Conservation (phyloP, 1,140 invertebrate species). For the Dendroctonus ponderosae region DNA sequence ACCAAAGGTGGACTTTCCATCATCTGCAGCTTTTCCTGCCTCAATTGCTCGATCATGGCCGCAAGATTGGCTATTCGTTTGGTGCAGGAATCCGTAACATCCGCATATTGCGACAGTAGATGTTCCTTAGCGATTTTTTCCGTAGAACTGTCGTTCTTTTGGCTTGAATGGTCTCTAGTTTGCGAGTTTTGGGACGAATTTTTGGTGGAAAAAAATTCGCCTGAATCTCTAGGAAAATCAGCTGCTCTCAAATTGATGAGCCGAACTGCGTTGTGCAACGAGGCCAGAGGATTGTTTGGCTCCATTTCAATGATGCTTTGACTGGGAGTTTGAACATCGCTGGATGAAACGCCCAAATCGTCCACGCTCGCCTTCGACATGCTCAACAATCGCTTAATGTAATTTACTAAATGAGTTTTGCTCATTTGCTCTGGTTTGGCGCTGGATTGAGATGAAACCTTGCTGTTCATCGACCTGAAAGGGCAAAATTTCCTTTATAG, state of each 20-base stretch:
- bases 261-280: constrained; percentile 35
- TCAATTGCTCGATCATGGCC: constrained; percentile 57
- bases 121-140: constrained; percentile 21
- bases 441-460: constrained; percentile 6
- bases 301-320: constrained; percentile 52
- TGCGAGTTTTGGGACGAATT: constrained; percentile 14
- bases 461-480: background rate
- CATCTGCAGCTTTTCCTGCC: constrained; percentile 54
- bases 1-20: constrained; percentile 22
- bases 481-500: background rate
- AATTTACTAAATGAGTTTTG: constrained; percentile 49
- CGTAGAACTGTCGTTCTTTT: background rate
- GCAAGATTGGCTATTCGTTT: constrained; percentile 57
- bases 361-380: constrained; percentile 55
- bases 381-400: constrained; percentile 54
- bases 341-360: constrained; percentile 54
- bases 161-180: background rate
- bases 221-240: constrained; percentile 25
- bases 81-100: constrained; percentile 56
- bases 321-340: constrained; percentile 55
- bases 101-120: constrained; percentile 43
- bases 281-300: constrained; percentile 38
- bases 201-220: constrained; percentile 14
- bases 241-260: constrained; percentile 24
- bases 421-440: background rate